A percentile compares a stretch with the other conserved stretches of the same genome.
These are phyloP conservation scores for Pollenia angustigena DNA, from an alignment of 2,888 invertebrate genomes.

Conservation along the genomic window DNA sequence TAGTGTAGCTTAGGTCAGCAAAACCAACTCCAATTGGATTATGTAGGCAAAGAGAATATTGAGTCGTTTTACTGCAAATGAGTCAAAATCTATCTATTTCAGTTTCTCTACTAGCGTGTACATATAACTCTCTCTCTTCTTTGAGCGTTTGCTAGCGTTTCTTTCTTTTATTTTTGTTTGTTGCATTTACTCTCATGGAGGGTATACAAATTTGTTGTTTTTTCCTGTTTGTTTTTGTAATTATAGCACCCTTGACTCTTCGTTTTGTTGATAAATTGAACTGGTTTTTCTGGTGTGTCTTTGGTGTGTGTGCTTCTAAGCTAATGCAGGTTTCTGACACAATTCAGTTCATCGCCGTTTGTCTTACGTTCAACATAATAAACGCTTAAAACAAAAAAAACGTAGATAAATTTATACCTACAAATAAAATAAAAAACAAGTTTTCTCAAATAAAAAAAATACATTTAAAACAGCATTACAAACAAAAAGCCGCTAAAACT, in stretches of 20 bases:
- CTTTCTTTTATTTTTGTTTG: constrained; percentile 2
- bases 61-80: constrained; percentile 5
- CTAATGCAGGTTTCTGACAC: constrained; percentile 78
- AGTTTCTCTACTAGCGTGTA: background rate
- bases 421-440: constrained; percentile 55
- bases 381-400: constrained; percentile 62
- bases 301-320: constrained; percentile 76
- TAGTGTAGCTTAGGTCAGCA: background rate
- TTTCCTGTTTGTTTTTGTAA: constrained; percentile 43
- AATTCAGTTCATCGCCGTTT: constrained; percentile 84
- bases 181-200: constrained; percentile 17
- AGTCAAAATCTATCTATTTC: constrained; percentile 18
- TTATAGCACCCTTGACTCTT: constrained; percentile 44
- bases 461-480: constrained; percentile 20
- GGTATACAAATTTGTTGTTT: background rate
- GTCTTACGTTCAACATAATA: constrained; percentile 83
- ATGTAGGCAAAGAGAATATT: constrained; percentile 4
- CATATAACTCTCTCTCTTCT: constrained; percentile 50
- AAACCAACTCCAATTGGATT: constrained; percentile 49
- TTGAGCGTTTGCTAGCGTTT: constrained; percentile 18
- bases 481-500: constrained; percentile 53
- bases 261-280: background rate
- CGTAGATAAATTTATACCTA: constrained; percentile 46
- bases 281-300: constrained; percentile 74
- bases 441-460: constrained; percentile 57